Conservation (phyloP, 2,888 invertebrate genomes). For the Thera obeliscata region DNA sequence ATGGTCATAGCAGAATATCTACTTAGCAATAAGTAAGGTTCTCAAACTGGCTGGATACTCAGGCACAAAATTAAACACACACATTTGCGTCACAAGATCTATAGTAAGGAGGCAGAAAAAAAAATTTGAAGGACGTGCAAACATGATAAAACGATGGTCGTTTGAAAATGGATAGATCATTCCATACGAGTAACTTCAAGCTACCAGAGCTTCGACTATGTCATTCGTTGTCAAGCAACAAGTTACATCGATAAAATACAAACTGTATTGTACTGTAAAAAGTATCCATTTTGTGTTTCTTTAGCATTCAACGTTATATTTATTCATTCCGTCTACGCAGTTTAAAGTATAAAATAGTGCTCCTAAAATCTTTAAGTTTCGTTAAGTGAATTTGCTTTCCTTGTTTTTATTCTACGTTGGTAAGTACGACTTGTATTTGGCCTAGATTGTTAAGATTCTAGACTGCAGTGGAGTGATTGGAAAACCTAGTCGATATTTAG, state of each 20-base stretch:
- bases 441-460: too few species aligned
- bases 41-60: too few species aligned
- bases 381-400: neutral
- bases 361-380: neutral
- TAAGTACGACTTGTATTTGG: neutral
- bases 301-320: neutral
- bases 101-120: too few species aligned
- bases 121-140: too few species aligned
- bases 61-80: too few species aligned
- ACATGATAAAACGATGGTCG: too few species aligned
- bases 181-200: neutral
- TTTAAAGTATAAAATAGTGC: constrained; percentile 1
- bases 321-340: constrained; percentile 3
- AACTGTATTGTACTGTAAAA: constrained; percentile 2
- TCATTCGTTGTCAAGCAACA: constrained; percentile 51
- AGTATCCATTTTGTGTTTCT: neutral
- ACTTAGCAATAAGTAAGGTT: too few species aligned
- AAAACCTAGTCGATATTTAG: too few species aligned
- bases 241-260: constrained; percentile 59
- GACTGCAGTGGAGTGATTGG: too few species aligned
- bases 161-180: too few species aligned
- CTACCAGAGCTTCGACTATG: neutral
- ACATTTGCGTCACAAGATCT: too few species aligned
- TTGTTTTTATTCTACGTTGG: neutral
- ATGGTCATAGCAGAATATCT: too few species aligned